A percentile compares a stretch with the other conserved stretches of the same genome.
Conservation (phyloP, 2,113 vertebrate species). For the Stigmatopora argus region DNA sequence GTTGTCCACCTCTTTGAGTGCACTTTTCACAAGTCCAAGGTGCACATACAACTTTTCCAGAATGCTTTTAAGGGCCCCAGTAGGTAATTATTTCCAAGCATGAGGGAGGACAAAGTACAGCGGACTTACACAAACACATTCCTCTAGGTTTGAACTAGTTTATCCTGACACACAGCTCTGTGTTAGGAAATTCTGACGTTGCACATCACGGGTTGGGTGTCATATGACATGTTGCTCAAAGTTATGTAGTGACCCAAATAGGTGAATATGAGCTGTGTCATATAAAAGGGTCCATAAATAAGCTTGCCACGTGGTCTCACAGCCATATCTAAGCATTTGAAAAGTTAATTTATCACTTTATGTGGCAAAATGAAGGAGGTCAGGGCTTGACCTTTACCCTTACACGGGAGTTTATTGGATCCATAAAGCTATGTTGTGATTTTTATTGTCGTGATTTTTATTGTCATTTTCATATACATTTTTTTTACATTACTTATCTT, state of each 20-base stretch:
- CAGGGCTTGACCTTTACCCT: background rate
- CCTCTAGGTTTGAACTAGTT: conserved; percentile 44
- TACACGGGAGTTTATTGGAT: background rate
- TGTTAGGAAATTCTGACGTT: conserved; percentile 31
- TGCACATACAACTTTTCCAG: background rate
- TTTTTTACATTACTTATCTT: background rate
- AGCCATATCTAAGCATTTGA: background rate
- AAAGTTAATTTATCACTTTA: background rate
- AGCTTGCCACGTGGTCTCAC: conserved; percentile 5
- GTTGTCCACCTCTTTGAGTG: background rate
- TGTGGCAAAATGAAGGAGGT: background rate
- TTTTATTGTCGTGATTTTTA: background rate
- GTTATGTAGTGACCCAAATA: conserved; percentile 56
- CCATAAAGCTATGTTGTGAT: too few species aligned
- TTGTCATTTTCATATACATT: background rate
- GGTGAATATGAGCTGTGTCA: conserved; percentile 35
- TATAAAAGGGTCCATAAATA: conserved; percentile 31
- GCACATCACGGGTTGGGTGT: conserved; percentile 41
- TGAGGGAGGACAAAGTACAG: conserved; percentile 46
- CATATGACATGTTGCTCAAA: conserved; percentile 40
- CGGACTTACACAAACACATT: conserved; percentile 57
- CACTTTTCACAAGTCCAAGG: background rate
- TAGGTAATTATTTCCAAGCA: conserved; percentile 16
- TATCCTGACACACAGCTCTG: conserved; percentile 16
- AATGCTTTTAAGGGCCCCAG: conserved; percentile 6